A percentile compares a stretch with the other conserved stretches of the same genome.
phyloP scores from a whole-genome alignment of 2,113 vertebrate species.

The Oreotrochilus melanogaster region DNA sequence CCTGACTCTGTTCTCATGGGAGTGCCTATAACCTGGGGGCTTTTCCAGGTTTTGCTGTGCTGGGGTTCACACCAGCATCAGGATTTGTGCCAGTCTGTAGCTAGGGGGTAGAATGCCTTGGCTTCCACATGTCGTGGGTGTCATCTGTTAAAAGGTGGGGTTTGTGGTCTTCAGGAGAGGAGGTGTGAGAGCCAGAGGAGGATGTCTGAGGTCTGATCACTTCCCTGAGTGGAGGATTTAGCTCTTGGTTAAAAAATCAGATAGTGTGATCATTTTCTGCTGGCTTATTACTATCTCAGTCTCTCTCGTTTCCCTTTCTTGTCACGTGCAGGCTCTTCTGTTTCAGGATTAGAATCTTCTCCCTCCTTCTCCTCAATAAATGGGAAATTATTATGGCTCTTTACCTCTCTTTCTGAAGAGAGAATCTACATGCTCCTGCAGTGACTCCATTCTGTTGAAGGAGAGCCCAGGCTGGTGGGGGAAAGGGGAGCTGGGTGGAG shows the following conservation, averaged over 20 bases:
- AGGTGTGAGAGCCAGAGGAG: neutral
- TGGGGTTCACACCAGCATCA: neutral
- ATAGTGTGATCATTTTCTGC: neutral
- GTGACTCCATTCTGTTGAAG: neutral
- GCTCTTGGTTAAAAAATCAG: neutral
- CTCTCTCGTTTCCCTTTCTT: constrained; percentile 30
- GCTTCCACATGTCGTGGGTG: neutral
- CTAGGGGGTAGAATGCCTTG: rapidly evolving
- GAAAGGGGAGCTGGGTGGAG: neutral
- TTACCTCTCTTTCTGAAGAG: neutral
- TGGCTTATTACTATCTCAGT: neutral
- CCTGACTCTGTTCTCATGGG: neutral
- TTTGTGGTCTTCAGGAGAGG: neutral
- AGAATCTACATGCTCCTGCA: neutral
- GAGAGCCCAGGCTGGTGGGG: neutral
- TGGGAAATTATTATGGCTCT: constrained; percentile 26
- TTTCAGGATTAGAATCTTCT: constrained; percentile 44
- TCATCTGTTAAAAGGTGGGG: neutral
- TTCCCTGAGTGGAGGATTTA: neutral
- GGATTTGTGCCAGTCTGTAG: neutral
- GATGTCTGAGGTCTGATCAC: neutral
- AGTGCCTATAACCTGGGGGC: neutral
- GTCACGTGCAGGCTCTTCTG: constrained; percentile 23
- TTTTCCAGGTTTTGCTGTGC: neutral
- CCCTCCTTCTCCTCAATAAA: constrained; percentile 20